Evolutionary conservation across 2,888 invertebrate genomes (phyloP), one percentile per base, ranked within the genome.

Genomic region (Erebia epiphron): DNA sequence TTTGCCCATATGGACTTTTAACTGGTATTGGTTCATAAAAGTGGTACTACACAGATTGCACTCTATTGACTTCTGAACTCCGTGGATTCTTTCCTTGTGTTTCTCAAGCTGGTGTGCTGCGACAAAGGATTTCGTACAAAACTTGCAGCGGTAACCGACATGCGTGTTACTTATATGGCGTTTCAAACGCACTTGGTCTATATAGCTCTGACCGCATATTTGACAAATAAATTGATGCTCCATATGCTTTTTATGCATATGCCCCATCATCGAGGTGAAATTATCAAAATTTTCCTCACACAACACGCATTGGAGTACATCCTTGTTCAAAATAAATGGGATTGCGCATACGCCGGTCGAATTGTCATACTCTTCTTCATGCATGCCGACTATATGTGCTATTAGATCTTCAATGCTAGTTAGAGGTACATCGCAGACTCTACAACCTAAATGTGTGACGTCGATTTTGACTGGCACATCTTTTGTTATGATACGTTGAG

Each of bases 81-180:
- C 89, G 65, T 91, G 91, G 11, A 84, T 80, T 35, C 77, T 76
- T 50, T 86, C 76, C 66, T 86, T 90, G 49, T 91, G 91, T 61
- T 81, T 83, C 0, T 81, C 81, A 61, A 91, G 69, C 65, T 84
- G 84, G 64, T 86, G 80, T 2, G 76, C 77, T 0, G 84, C 82
- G 46, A 82, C 81, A 69, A 94, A 94, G 1, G 90, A 84, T 75
- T 91, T 94, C 0, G 87, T 87, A 74, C 95, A 95, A 13, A 83
- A 50, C 0, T 80, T 79, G 65, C 91, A 91, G 9, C 77, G 78
- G 57, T 82, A 82, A 0, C 85, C 88, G 0, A 82, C 71, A 54
- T 91, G 91, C 8, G 80, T 77, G 18, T 81, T 81, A 2, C 75
- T 83, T 0, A 88, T 84, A 60, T 91, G 91, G 16, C 88, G 79